phyloP scores from a whole-genome alignment of 2,888 invertebrate species.

The Oscheius myriophilus region DNA sequence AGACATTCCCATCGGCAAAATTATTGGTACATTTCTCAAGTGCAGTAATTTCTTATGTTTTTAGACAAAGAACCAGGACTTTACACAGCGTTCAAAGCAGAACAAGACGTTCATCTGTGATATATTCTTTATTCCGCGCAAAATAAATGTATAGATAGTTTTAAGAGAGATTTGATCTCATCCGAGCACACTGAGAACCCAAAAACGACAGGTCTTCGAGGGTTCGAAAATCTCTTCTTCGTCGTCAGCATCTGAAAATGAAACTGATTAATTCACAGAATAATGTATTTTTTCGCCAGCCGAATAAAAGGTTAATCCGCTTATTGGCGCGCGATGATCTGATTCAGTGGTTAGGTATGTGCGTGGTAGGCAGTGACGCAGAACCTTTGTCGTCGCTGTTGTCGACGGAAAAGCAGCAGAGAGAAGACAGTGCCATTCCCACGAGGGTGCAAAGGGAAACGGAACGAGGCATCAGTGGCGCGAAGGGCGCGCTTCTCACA shows the following conservation, averaged over 20 bases:
- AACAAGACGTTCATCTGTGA: no score
- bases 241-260: slow-evolving; percentile 7
- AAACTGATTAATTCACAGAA: background rate
- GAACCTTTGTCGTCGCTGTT: no score
- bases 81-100: background rate
- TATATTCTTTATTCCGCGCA: no score
- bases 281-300: background rate
- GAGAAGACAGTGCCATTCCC: background rate
- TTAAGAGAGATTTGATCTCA: background rate
- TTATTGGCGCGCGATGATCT: no score
- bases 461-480: background rate
- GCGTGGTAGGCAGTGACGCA: no score
- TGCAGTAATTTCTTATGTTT: background rate
- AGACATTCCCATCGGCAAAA: background rate
- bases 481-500: background rate
- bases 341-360: no score
- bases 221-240: slow-evolving; percentile 7
- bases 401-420: slow-evolving; percentile 20
- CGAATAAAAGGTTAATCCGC: background rate
- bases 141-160: no score
- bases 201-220: slow-evolving; percentile 1
- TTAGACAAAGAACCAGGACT: background rate
- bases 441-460: slow-evolving; percentile 14
- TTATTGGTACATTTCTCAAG: background rate
- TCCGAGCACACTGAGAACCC: slow-evolving; percentile 7